Percentiles rank a stretch among this genome's conserved stretches.
Conservation (phyloP, 2,113 vertebrate genomes). For the Tychaedon coryphoeus region DNA sequence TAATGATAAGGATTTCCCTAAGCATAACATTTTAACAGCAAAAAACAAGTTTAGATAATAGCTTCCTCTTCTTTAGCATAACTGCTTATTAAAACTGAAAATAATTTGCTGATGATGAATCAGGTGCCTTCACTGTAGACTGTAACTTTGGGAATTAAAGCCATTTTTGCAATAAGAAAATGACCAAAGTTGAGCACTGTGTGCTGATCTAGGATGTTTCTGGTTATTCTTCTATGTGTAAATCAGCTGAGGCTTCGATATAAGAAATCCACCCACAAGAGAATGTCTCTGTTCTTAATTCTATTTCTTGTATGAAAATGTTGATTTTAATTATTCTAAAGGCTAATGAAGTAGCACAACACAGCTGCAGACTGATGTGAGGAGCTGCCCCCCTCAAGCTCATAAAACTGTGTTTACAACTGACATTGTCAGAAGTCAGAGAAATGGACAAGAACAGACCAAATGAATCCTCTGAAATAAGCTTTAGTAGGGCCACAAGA, state of each 20-base stretch:
- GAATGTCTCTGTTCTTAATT: slow-evolving; percentile 20
- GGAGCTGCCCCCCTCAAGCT: neutral
- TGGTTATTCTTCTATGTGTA: slow-evolving; percentile 29
- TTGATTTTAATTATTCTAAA: neutral
- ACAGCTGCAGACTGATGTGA: neutral
- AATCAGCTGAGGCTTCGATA: neutral
- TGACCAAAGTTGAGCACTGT: neutral
- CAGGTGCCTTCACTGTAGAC: slow-evolving; percentile 5
- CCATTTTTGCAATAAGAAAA: slow-evolving; percentile 20
- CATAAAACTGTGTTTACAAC: neutral
- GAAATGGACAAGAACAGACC: neutral
- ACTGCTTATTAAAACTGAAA: slow-evolving; percentile 51
- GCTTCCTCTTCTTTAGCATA: slow-evolving; percentile 58
- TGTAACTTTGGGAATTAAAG: neutral
- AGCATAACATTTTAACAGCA: neutral
- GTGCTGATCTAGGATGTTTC: slow-evolving; percentile 10
- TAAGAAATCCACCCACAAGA: neutral
- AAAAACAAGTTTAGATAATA: neutral
- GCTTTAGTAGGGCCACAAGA: neutral
- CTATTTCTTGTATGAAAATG: neutral
- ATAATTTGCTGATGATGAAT: slow-evolving; percentile 44
- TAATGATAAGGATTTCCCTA: slow-evolving; percentile 30
- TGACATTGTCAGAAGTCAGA: neutral
- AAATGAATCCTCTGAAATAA: neutral
- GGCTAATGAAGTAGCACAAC: neutral